Evolutionary conservation across 2,888 invertebrate genomes (phyloP).

Genomic region (Cactoblastis cactorum): DNA sequence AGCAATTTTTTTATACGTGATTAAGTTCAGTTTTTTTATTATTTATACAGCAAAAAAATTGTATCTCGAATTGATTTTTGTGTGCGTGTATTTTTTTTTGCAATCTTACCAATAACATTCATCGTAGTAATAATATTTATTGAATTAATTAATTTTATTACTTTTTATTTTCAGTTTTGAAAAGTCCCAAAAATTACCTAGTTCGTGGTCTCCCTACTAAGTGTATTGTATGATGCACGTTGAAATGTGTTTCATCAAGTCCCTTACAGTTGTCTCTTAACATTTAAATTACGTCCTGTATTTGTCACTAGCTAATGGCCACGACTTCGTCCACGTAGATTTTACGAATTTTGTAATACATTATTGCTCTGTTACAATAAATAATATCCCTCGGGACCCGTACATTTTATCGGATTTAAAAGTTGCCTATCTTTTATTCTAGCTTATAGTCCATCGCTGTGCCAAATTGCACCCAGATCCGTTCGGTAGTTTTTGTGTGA

Average conservation of each 20-base stretch:
- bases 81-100: neutral
- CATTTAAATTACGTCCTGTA: neutral
- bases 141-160: too few species aligned
- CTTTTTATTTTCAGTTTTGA: too few species aligned
- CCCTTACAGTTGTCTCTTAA: neutral
- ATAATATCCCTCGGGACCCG: too few species aligned
- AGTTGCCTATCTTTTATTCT: too few species aligned
- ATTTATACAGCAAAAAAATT: neutral
- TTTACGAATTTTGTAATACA: too few species aligned
- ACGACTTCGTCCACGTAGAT: too few species aligned
- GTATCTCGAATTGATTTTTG: neutral
- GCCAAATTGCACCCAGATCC: too few species aligned
- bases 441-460: too few species aligned
- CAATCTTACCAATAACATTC: neutral
- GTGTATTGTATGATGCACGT: neutral
- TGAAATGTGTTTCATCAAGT: constrained; percentile 3
- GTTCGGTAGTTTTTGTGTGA: too few species aligned
- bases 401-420: too few species aligned
- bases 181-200: neutral
- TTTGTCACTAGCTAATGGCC: too few species aligned
- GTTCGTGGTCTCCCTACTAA: neutral
- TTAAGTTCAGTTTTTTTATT: neutral
- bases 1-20: neutral
- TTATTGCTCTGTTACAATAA: too few species aligned
- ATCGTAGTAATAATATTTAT: neutral